A percentile compares a stretch with the other conserved stretches of the same genome.
These are phyloP conservation scores for Episyrphus balteatus DNA, from an alignment of 1,140 invertebrate species.

Conservation along the genomic window DNA sequence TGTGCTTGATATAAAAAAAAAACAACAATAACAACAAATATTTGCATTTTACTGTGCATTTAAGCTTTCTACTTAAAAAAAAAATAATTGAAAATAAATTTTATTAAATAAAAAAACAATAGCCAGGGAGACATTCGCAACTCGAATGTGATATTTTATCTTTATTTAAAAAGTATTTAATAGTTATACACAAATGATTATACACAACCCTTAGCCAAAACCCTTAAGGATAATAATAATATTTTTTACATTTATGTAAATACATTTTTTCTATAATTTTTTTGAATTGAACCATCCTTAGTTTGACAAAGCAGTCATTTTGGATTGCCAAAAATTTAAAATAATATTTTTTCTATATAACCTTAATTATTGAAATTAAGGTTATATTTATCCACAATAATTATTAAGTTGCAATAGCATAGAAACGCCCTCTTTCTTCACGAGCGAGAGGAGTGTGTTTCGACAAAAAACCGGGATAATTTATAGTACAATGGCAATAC, in stretches of 20 bases:
- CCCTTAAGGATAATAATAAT: too few species aligned
- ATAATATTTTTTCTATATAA: too few species aligned
- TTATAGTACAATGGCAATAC: slow-evolving; percentile 36
- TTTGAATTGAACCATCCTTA: too few species aligned
- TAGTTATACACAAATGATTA: slow-evolving; percentile 10
- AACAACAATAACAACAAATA: too few species aligned
- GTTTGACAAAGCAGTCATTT: too few species aligned
- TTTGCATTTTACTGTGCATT: neutral
- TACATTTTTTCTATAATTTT: too few species aligned
- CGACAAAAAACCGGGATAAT: slow-evolving; percentile 35
- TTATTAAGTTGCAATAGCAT: slow-evolving; percentile 31
- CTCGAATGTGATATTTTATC: slow-evolving; percentile 38
- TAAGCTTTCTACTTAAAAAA: slow-evolving; percentile 14
- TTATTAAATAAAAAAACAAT: slow-evolving; percentile 24
- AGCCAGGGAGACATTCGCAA: slow-evolving; percentile 37
- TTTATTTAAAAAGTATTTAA: slow-evolving; percentile 23
- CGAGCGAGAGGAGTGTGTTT: neutral
- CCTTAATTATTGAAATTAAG: neutral
- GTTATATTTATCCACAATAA: slow-evolving; percentile 11
- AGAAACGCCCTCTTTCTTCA: neutral
- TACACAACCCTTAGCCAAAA: too few species aligned
- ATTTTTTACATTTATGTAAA: neutral
- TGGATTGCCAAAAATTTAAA: too few species aligned
- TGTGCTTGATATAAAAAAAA: too few species aligned
- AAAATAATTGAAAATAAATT: slow-evolving; percentile 27